phyloP scores from a whole-genome alignment of 2,888 invertebrate species.

The Pristionchus entomophagus region DNA sequence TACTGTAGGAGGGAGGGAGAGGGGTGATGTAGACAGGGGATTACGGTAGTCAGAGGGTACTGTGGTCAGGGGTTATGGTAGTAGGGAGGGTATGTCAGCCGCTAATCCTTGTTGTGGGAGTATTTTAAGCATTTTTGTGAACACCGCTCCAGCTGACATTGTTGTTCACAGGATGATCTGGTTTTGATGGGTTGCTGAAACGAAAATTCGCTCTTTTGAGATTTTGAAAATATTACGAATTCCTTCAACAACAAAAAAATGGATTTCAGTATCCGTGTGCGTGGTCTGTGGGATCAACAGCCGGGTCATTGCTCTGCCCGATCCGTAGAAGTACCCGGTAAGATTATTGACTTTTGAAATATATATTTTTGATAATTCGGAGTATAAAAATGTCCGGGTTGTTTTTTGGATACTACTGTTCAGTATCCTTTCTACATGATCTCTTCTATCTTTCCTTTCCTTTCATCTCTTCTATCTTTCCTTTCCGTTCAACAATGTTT shows the following conservation, averaged over 20 bases:
- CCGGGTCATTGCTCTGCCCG: slow-evolving; percentile 45
- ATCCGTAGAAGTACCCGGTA: slow-evolving; percentile 52
- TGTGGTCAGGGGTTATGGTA: neutral
- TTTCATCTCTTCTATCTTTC: too few relatives aligned
- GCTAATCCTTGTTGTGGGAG: neutral
- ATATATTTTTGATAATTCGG: too few relatives aligned
- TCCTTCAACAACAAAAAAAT: neutral
- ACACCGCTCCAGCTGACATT: neutral
- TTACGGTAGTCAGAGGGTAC: neutral
- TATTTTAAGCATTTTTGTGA: neutral
- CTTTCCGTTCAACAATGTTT: too few relatives aligned
- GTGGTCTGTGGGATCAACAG: slow-evolving; percentile 54
- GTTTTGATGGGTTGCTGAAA: neutral
- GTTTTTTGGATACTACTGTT: too few relatives aligned
- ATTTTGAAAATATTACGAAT: neutral
- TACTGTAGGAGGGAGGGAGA: neutral
- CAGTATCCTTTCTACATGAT: too few relatives aligned
- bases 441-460: too few relatives aligned
- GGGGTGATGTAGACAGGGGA: too few relatives aligned
- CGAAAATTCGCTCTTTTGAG: neutral
- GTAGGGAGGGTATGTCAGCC: neutral
- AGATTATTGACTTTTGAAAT: slow-evolving; percentile 22
- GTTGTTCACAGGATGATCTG: neutral
- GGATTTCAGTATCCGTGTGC: slow-evolving; percentile 53
- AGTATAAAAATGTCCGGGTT: too few relatives aligned